A percentile compares a stretch with the other conserved stretches of the same genome.
phyloP scores from a whole-genome alignment of 2,888 invertebrate species.

The Tetrapedia diversipes region DNA sequence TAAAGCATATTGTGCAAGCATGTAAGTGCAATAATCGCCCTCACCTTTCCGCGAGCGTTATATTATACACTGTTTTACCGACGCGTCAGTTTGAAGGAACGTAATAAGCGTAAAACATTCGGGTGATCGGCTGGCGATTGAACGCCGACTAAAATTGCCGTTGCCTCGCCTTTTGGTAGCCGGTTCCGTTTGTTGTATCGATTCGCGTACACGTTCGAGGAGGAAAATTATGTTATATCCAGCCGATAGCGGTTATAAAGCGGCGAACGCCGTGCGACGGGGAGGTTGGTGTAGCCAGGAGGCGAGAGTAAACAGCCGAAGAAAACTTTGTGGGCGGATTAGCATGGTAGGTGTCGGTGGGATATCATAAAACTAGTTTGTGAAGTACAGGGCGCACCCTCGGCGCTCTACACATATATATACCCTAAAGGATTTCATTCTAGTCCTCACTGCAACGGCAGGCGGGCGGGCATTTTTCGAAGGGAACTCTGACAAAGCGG shows the following conservation, averaged over 20 bases:
- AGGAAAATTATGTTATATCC: slow-evolving; percentile 53
- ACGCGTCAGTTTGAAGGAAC: slow-evolving; percentile 52
- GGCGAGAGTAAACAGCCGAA: slow-evolving; percentile 58
- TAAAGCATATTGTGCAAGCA: slow-evolving; percentile 37
- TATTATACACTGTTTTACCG: slow-evolving; percentile 53
- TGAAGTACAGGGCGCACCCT: slow-evolving; percentile 64
- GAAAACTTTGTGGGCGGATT: slow-evolving; percentile 71
- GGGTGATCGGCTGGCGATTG: slow-evolving; percentile 47
- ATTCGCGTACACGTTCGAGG: slow-evolving; percentile 31
- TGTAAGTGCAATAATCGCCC: slow-evolving; percentile 40
- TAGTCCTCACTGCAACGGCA: slow-evolving; percentile 28
- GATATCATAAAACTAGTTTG: slow-evolving; percentile 76
- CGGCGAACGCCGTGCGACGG: slow-evolving; percentile 3
- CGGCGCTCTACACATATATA: slow-evolving; percentile 10
- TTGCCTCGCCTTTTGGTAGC: slow-evolving; percentile 49
- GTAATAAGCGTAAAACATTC: slow-evolving; percentile 56
- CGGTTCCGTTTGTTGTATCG: slow-evolving; percentile 49
- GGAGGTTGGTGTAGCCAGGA: slow-evolving; percentile 21
- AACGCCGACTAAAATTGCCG: slow-evolving; percentile 44
- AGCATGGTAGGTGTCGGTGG: slow-evolving; percentile 72
- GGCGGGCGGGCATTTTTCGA: slow-evolving; percentile 23
- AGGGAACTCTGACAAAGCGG: slow-evolving; percentile 24
- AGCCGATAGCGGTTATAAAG: slow-evolving; percentile 43
- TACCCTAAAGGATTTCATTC: slow-evolving; percentile 44
- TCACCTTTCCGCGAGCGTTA: slow-evolving; percentile 33